Base-by-base conservation (phyloP, 64 coral and sea anemone genomes). In the Pachyseris speciosa region DNA sequence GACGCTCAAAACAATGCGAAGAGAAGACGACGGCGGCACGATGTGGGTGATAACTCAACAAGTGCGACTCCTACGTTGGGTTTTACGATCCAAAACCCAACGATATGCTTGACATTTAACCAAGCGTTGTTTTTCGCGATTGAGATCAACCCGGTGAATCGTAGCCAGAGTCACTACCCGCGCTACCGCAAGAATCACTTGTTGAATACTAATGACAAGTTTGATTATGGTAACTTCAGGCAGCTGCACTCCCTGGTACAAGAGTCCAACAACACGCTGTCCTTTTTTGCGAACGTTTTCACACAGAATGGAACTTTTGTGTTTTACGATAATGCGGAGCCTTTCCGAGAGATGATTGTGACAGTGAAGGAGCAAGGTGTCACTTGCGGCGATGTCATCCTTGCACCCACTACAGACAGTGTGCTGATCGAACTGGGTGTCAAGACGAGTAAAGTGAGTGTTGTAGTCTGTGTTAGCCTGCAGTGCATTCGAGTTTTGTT, bases 221-320 rank as follows among this genome's bases (percentile, higher is more conserved):
- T 99, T 83, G 97, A 99, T 47, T 99, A 93, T 84, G 97, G 97
- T 5, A 99, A 90, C 72, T 99, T 99, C n/a, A 63, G 94, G 24
- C 80, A 93, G 74, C 94, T 99, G 67, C 97, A 99, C 55, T 92
- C 91, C 30, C 57, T 99, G 40, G 64, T 99, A 9, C 91, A 73
- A 2, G 94, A 95, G 15, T 95, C 97, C 5, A 99, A 95, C 66
- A 93, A 99, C 43, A 90, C 80, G 0, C 57, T 99, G 30, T 41
- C 69, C 4, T 86, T 44, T 48, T 99, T 99, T 63, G 78, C 92
- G 11, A 90, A 99, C 37, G 97, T 95, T 40, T 99, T 99, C 25
- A 69, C 69, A 1, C 90, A 99, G 48, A 83, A 52, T 53, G 97
- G 97, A 63, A 92, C 91, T 0, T 95, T 95, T 51, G 97, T 99